Evolutionary conservation across 2,888 invertebrate species (phyloP).

Genomic region (Chalcis sispes): DNA sequence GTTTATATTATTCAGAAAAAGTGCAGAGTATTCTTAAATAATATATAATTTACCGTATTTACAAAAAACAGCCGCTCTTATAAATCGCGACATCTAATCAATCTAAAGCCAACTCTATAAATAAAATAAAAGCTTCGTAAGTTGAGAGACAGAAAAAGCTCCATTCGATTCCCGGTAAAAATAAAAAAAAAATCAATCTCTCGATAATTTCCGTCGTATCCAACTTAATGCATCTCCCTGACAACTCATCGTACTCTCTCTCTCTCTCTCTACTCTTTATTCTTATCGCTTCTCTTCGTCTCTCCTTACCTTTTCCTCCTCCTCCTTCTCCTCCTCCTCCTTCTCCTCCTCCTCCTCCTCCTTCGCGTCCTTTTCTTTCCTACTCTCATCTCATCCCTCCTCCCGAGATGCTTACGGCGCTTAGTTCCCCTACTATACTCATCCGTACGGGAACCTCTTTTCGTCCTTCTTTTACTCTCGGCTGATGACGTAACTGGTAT

Average conservation of each 20-base stretch:
- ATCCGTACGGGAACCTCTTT: constrained; percentile 60
- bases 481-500: constrained; percentile 72
- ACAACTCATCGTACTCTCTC: neutral
- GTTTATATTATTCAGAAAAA: too few relatives aligned
- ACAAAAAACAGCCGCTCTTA: too few relatives aligned
- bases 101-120: too few relatives aligned
- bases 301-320: neutral
- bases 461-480: constrained; percentile 50
- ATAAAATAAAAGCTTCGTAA: too few relatives aligned
- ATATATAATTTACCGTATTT: too few relatives aligned
- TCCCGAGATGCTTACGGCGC: constrained; percentile 15
- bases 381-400: neutral
- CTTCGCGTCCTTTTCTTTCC: neutral
- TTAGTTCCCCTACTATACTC: constrained; percentile 5
- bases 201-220: neutral
- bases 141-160: too few relatives aligned
- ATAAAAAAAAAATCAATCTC: neutral
- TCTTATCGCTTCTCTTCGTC: neutral
- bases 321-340: neutral
- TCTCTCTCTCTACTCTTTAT: neutral
- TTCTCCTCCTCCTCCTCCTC: neutral
- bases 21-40: too few relatives aligned
- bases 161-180: neutral
- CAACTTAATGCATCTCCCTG: constrained; percentile 3
- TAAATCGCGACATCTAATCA: too few relatives aligned